phyloP scores from a whole-genome alignment of 2,888 invertebrate genomes.

The Myopa testacea region DNA sequence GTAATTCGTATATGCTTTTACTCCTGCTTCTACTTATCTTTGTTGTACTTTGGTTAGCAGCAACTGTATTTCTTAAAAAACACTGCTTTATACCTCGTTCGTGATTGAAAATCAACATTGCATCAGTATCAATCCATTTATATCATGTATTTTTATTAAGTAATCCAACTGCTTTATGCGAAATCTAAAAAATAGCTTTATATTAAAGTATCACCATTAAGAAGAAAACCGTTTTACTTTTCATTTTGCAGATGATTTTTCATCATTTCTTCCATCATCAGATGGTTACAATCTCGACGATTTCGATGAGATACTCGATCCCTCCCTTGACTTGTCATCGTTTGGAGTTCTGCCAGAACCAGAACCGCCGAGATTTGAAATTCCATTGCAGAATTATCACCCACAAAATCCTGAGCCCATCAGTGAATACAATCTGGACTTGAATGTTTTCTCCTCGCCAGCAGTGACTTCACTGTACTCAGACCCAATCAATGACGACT shows the following conservation, averaged over 20 bases:
- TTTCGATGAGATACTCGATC: constrained; percentile 60
- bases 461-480: constrained; percentile 46
- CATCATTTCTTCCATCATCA: constrained; percentile 55
- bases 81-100: no score
- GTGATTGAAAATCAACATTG: no score
- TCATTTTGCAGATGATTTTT: constrained; percentile 55
- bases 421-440: constrained; percentile 48
- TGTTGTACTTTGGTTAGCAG: no score
- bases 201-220: no score
- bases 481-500: constrained; percentile 23
- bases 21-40: no score
- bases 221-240: no score
- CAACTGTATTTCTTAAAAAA: no score
- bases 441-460: constrained; percentile 51
- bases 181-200: no score
- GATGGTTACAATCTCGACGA: constrained; percentile 58
- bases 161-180: no score
- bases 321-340: constrained; percentile 53
- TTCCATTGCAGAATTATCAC: constrained; percentile 36
- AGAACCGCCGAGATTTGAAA: constrained; percentile 38
- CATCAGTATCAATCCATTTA: no score
- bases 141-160: no score
- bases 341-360: constrained; percentile 43
- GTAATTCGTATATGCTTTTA: no score
- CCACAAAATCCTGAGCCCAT: constrained; percentile 24